A percentile compares a stretch with the other conserved stretches of the same genome.
These are phyloP conservation scores for Apomyelois bistriatella DNA, from an alignment of 2,888 invertebrate genomes.

Conservation along the genomic window DNA sequence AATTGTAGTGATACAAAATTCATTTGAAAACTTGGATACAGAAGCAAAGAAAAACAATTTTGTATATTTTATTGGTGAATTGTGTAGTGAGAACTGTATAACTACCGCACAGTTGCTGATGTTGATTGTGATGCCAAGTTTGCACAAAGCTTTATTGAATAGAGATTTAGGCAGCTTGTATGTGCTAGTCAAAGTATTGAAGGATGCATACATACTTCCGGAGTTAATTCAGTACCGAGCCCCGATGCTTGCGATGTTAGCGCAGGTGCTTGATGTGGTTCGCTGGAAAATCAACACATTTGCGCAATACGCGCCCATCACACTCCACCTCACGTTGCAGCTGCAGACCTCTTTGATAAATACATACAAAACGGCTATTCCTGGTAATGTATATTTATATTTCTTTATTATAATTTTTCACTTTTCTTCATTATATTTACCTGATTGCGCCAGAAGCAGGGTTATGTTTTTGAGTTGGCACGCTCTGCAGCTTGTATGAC, in stretches of 20 bases:
- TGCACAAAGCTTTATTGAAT: constrained; percentile 49
- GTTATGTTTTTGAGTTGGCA: no score
- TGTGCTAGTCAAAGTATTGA: constrained; percentile 46
- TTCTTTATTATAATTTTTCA: neutral
- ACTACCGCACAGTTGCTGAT: constrained; percentile 49
- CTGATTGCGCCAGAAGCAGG: no score
- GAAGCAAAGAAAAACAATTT: constrained; percentile 46
- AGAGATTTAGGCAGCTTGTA: constrained; percentile 42
- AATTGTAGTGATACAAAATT: constrained; percentile 40
- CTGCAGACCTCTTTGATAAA: constrained; percentile 48
- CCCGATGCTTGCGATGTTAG: constrained; percentile 63
- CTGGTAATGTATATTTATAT: constrained; percentile 38
- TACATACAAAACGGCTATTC: constrained; percentile 44
- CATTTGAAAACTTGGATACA: constrained; percentile 39
- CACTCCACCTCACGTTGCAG: constrained; percentile 45
- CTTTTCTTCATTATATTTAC: neutral
- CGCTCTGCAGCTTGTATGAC: no score
- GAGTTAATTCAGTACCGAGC: constrained; percentile 57
- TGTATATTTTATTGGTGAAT: constrained; percentile 45
- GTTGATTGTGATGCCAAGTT: constrained; percentile 58
- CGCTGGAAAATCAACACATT: constrained; percentile 60
- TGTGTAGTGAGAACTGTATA: constrained; percentile 46
- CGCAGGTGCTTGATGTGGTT: constrained; percentile 54
- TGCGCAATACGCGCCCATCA: constrained; percentile 33
- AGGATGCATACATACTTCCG: constrained; percentile 37